Conservation (phyloP, 1,140 invertebrate species). For the Drosophila repletoides region DNA sequence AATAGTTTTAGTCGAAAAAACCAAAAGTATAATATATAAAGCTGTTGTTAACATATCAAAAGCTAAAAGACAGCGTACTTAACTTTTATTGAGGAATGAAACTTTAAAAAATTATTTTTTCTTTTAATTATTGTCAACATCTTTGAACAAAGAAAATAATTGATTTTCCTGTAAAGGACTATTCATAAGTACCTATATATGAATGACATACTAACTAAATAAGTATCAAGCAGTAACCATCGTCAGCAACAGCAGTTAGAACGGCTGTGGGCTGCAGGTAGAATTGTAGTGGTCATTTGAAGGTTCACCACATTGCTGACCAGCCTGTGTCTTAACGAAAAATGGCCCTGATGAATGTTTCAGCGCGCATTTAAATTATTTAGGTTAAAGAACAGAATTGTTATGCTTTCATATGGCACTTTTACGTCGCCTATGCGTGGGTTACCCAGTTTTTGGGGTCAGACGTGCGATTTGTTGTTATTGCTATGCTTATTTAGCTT, state of each 20-base stretch:
- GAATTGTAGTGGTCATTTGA: conserved; percentile 64
- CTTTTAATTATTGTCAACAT: background rate
- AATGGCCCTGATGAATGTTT: conserved; percentile 25
- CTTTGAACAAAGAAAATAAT: conserved; percentile 18
- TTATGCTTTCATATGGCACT: conserved; percentile 24
- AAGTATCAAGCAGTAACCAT: background rate
- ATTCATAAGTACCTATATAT: background rate
- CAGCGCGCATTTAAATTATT: conserved; percentile 64
- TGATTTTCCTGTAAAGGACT: conserved; percentile 30
- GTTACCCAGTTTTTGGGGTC: conserved; percentile 37
- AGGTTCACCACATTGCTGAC: conserved; percentile 45
- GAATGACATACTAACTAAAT: conserved; percentile 5
- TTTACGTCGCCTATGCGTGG: conserved; percentile 21
- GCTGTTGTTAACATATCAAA: too few species aligned
- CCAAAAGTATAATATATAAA: too few species aligned
- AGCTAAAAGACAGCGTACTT: too few species aligned
- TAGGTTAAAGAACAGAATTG: conserved; percentile 54
- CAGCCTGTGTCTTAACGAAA: background rate
- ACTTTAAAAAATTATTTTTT: background rate
- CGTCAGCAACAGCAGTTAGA: background rate
- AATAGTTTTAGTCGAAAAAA: background rate
- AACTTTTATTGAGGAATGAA: too few species aligned
- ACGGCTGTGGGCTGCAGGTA: background rate
- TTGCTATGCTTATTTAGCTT: background rate
- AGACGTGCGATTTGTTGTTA: background rate